These are phyloP conservation scores for Oncorhynchus nerka DNA, from an alignment of 2,113 vertebrate genomes.

Conservation along the genomic window DNA sequence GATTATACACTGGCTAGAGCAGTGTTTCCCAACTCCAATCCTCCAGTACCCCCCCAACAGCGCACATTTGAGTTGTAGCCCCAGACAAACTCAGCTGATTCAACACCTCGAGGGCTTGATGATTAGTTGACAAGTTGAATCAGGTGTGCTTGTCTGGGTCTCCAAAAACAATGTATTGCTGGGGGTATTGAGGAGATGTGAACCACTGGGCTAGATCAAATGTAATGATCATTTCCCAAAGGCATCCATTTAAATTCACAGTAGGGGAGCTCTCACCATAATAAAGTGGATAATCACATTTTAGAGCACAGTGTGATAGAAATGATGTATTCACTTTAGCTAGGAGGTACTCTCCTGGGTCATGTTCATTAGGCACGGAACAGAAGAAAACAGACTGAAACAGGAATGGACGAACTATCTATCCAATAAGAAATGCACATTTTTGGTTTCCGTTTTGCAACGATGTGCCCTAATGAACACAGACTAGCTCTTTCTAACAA, in stretches of 20 bases:
- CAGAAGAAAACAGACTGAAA: no score
- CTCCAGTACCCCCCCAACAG: no score
- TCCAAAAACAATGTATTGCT: no score
- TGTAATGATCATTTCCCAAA: conserved; percentile 14
- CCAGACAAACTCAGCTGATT: no score
- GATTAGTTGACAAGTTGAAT: no score
- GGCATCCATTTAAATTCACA: conserved; percentile 30
- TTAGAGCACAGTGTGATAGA: conserved; percentile 14
- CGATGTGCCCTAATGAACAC: no score
- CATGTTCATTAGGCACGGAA: not conserved
- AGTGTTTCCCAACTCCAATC: not conserved
- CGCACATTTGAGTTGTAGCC: no score
- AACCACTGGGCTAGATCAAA: not conserved
- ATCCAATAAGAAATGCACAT: not conserved
- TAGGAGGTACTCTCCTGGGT: not conserved
- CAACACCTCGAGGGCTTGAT: no score
- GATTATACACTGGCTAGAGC: not conserved
- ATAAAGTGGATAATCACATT: conserved; percentile 27
- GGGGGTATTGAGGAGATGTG: no score
- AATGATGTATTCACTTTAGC: conserved; percentile 35
- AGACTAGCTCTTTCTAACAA: no score
- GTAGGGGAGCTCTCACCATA: conserved; percentile 4
- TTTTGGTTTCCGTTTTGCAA: not conserved
- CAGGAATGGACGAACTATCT: not conserved
- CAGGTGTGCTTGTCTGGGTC: no score